Base-by-base conservation (phyloP, 2,797 vertebrate genomes). In the Nannoperca obscura region DNA sequence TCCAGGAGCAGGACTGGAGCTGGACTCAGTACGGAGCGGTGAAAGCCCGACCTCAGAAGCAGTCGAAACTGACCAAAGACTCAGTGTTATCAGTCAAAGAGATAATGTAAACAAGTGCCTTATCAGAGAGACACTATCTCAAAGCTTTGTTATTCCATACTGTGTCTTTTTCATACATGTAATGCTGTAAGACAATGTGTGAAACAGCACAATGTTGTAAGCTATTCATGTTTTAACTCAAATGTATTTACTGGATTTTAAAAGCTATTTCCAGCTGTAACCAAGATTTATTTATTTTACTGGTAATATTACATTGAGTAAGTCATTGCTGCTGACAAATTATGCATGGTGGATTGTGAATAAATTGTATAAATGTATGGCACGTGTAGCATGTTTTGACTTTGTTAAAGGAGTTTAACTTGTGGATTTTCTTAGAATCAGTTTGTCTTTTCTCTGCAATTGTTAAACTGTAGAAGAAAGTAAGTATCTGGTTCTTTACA, bases 1-100 rank as follows among this genome's bases (percentile, higher is more conserved):
- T 81, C 32, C 57, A 96, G 95, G 92, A 94, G 83, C 91, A 93
- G 80, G 95, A 96, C 85, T 96, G 96, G 95, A 96, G 94, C 86
- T 96, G 95, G 95, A 95, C 91, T 84, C 90, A 89, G 85, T 92
- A 91, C 38, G 90, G 80, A 85, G 86, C 78, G 34, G 77, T 77
- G 78, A 75, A 86, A 70, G 55, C 59, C 17, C 80, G 88, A 71
- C 61, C 80, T 20, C 85, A 90, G 68, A 88, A 74, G 71, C 67
- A 92, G n/a, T 91, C 90, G 71, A 88, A 71, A 64, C 32, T 46
- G 71, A 70, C 57, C 58, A 82, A 64, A 88, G 57, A 72, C 11
- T 54, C 46, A 8, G 20, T 46, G 54, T 47, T 64, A 68, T 40
- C 19, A 78, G 49, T 69, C 38, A 52, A 57, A 63, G 0, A 62